Evolutionary conservation across 2,888 invertebrate genomes (phyloP).

Genomic region (Callyntrura guangdongensis): DNA sequence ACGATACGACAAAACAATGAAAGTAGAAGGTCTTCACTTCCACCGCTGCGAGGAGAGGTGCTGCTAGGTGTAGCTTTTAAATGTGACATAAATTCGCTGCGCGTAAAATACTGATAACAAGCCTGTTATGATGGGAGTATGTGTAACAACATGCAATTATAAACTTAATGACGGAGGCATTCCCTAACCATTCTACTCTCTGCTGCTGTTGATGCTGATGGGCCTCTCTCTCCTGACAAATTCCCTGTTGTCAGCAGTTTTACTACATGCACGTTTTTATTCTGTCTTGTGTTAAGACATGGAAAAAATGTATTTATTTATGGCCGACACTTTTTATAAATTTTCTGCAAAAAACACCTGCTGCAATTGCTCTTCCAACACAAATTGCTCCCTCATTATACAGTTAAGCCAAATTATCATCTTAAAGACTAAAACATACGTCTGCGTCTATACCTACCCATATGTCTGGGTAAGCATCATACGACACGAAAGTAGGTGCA

Average conservation of each 20-base stretch:
- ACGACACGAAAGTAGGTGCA: too few relatives aligned
- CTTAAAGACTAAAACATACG: not conserved
- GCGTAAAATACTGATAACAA: slow-evolving; percentile 7
- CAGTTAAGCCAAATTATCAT: slow-evolving; percentile 6
- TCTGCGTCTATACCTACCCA: not conserved
- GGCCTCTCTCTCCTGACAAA: slow-evolving; percentile 21
- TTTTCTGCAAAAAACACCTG: slow-evolving; percentile 14
- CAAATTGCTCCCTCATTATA: slow-evolving; percentile 12
- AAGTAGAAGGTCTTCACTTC: slow-evolving; percentile 5
- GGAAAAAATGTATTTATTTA: slow-evolving; percentile 15
- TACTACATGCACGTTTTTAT: not conserved
- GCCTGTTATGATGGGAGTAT: slow-evolving; percentile 16
- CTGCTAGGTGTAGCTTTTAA: not conserved
- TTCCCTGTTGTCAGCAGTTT: not conserved
- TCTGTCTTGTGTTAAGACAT: not conserved
- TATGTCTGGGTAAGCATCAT: too few relatives aligned
- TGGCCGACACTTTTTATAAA: slow-evolving; percentile 7
- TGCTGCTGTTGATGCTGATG: not conserved
- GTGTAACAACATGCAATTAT: slow-evolving; percentile 36
- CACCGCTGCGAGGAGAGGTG: not conserved
- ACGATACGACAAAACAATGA: not conserved
- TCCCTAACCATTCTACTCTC: not conserved
- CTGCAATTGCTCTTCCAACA: slow-evolving; percentile 6
- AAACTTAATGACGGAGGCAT: slow-evolving; percentile 30
- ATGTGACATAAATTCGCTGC: not conserved